Base-by-base conservation (phyloP, 2,113 vertebrate species). In the Pomatorhinus ruficollis region DNA sequence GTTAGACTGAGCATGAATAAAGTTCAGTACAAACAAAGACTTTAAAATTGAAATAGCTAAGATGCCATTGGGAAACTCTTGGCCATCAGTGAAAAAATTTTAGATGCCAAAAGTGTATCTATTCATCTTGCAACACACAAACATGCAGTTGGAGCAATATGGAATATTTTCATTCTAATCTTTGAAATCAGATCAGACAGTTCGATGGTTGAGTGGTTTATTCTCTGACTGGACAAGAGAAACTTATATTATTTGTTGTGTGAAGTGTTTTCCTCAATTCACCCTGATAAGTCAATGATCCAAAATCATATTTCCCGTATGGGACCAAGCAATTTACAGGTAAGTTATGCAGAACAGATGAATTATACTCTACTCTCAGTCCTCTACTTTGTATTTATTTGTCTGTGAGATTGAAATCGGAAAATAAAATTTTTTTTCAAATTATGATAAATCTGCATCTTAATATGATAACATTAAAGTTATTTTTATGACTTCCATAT, bases 21-120 rank as follows among this genome's bases (percentile, higher is more conserved):
- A 83, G 72, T 92, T 76, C 86, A 96, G 57, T 68, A 40, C 52
- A 96, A 95, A 95, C 83, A 97, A 87, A 83, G 60, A 89, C 81
- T 95, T 93, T 27, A 76, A 94, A 89, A 65, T 4, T 81, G 25
- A 66, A 80, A 93, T 80, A 96, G 37, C 45, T 87, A 87, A 95
- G 75, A 91, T 89, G 54, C 45, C 81, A 66, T 44, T 87, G 69
- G 53, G 54, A 83, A 86, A 66, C 14, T 59, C 37, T 59, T 87
- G 79, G 63, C 35, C 52, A 72, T 18, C 42, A 77, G 37, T 37
- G 37, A 60, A 89, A 89, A 95, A 76, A 49, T 3, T 21, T 57
- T 53, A 31, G 35, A 45, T 57, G 24, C n/a, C 78, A 15, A 28
- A 79, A 87, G 15, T 59, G 5, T 71, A 61, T 78, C 57, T 72